A percentile compares a stretch with the other conserved stretches of the same genome.
Conservation (phyloP, 2,888 invertebrate genomes). For the Drosophila greeni region DNA sequence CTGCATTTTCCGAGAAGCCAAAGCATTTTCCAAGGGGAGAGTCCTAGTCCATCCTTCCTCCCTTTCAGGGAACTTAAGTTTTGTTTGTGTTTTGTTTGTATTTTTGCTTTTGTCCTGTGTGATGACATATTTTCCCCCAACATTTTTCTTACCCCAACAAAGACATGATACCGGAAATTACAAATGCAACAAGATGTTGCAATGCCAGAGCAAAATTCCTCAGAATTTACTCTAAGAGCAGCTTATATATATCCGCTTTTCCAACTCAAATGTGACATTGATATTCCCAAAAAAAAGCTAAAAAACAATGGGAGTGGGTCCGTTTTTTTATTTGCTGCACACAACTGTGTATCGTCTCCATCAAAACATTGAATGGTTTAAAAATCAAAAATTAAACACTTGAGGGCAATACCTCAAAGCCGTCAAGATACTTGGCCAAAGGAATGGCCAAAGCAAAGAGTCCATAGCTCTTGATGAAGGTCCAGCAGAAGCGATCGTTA, state of each 20-base stretch:
- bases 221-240: conserved; percentile 10
- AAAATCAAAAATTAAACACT: background rate
- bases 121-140: conserved; percentile 67
- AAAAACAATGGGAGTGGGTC: too few species aligned
- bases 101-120: conserved; percentile 65
- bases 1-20: conserved; percentile 1
- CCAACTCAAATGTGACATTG: background rate
- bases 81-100: conserved; percentile 68
- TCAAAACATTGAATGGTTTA: background rate
- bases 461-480: conserved; percentile 43
- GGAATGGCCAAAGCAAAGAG: conserved; percentile 36
- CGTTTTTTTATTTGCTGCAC: background rate
- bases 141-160: conserved; percentile 21
- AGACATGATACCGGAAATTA: conserved; percentile 64
- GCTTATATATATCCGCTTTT: too few species aligned
- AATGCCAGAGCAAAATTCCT: conserved; percentile 37
- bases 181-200: conserved; percentile 74
- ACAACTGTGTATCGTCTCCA: background rate
- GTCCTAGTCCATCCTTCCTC: background rate
- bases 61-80: conserved; percentile 58
- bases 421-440: conserved; percentile 25
- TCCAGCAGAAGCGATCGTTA: conserved; percentile 45
- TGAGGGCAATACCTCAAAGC: conserved; percentile 1
- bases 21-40: conserved; percentile 15
- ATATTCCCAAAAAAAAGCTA: background rate